phyloP scores from a whole-genome alignment of 2,888 invertebrate genomes.

The Dione juno region DNA sequence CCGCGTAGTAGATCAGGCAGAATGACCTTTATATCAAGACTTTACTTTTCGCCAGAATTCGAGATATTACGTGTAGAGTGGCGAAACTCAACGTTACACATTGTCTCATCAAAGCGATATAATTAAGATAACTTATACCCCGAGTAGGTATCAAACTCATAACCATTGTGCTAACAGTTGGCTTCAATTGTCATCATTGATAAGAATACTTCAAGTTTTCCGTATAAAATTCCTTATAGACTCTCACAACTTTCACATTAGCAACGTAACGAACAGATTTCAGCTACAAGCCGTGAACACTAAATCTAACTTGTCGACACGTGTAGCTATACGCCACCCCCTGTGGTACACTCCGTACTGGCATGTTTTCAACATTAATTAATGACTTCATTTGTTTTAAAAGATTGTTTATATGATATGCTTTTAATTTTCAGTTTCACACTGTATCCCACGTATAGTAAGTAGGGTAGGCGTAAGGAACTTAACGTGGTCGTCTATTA shows the following conservation, averaged over 20 bases:
- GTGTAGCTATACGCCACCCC: slow-evolving; percentile 23
- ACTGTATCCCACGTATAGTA: too few relatives aligned
- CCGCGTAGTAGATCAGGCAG: too few relatives aligned
- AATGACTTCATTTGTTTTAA: slow-evolving; percentile 10
- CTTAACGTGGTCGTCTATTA: too few relatives aligned
- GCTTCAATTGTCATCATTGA: neutral
- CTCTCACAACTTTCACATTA: neutral
- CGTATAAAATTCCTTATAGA: neutral
- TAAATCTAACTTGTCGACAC: slow-evolving; percentile 27
- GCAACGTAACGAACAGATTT: slow-evolving; percentile 2
- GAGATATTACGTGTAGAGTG: too few relatives aligned
- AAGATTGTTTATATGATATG: neutral
- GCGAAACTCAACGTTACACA: too few relatives aligned
- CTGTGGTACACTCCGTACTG: slow-evolving; percentile 19
- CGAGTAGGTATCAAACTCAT: too few relatives aligned
- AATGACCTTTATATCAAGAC: too few relatives aligned
- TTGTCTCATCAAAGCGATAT: too few relatives aligned
- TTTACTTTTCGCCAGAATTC: too few relatives aligned
- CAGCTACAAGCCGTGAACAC: slow-evolving; percentile 18
- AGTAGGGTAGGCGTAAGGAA: too few relatives aligned
- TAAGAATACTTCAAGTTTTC: neutral
- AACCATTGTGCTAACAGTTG: too few relatives aligned
- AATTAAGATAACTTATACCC: too few relatives aligned
- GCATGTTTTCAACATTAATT: slow-evolving; percentile 29
- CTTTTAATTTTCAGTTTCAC: neutral